Conservation (phyloP, 2,797 vertebrate genomes). For the Acrossocheilus wenchowensis region DNA sequence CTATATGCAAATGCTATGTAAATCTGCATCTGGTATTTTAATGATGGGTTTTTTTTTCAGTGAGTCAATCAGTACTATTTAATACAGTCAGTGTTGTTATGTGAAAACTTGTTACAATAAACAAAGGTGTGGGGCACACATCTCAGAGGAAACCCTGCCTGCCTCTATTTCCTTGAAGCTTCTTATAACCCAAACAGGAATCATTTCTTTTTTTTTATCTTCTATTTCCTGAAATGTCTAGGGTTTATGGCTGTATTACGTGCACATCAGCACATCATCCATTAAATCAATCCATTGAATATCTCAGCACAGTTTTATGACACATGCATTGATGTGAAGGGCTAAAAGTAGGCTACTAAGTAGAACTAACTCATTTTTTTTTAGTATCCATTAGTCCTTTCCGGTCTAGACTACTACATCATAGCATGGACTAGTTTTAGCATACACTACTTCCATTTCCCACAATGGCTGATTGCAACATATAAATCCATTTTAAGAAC, state of each 20-base stretch:
- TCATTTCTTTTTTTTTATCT: background rate
- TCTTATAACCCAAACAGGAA: slow-evolving; percentile 36
- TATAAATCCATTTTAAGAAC: background rate
- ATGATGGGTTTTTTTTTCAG: background rate
- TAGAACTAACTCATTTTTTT: background rate
- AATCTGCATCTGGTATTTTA: background rate
- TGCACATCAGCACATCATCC: background rate
- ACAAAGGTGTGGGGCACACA: slow-evolving; percentile 30
- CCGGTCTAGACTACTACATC: background rate
- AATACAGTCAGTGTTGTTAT: background rate
- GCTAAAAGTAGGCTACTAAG: background rate
- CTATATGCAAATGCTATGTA: background rate
- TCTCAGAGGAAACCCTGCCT: background rate
- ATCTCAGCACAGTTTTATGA: background rate
- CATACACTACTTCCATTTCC: background rate
- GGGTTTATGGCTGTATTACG: background rate
- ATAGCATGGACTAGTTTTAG: background rate
- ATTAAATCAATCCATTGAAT: background rate
- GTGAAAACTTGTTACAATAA: background rate
- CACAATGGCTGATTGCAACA: background rate
- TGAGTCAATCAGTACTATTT: background rate
- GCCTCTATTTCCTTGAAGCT: slow-evolving; percentile 22
- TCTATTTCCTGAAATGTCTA: slow-evolving; percentile 48
- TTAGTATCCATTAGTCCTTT: background rate
- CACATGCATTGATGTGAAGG: background rate